Base-by-base conservation (phyloP, 2,113 vertebrate genomes). In the Gallinago jamesoni region DNA sequence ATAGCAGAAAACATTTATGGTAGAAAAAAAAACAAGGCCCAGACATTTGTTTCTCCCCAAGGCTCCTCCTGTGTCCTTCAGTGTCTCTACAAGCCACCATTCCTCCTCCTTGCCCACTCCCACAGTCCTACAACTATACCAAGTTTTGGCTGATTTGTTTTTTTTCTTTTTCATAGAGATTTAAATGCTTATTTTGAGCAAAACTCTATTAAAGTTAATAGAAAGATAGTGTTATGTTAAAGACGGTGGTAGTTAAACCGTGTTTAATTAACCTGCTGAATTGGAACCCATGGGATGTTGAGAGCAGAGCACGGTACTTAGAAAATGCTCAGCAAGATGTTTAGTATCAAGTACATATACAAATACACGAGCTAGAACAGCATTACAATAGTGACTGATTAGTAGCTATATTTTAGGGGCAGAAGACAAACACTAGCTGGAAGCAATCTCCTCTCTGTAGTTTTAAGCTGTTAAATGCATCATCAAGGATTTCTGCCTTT, bases 381-480 rank as follows among this genome's bases (percentile, higher is more conserved):
- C 73, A 66, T 39, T 33, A 92, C 80, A 86, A 81, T 63, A 69
- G 57, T 37, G 81, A 30, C 80, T 86, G 86, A 81, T 87, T 60
- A 60, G 56, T 73, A 45, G 52, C 88, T 84, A 37, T 56, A 39
- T 72, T 78, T 82, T 30, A 78, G 77, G 68, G 60, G 52, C 84
- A 81, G 79, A 89, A 92, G 80, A 86, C 77, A 95, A 91, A 90
- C 52, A 43, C 12, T 50, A 43, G 7, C 43, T 93, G 83, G 56
- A 48, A 90, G 35, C 60, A 72, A 75, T 37, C 35, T 52, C 45
- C 31, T 45, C 64, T 90, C 69, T 28, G 27, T 74, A 22, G 28
- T 75, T 95, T 64, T 50, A 37, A 69, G 78, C 79, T 86, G 72
- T 56, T 87, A 75, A 85, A 96, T 75, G 68, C 64, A 81, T 88